phyloP scores from a whole-genome alignment of 1,140 invertebrate genomes.

The Camponotus pennsylvanicus region DNA sequence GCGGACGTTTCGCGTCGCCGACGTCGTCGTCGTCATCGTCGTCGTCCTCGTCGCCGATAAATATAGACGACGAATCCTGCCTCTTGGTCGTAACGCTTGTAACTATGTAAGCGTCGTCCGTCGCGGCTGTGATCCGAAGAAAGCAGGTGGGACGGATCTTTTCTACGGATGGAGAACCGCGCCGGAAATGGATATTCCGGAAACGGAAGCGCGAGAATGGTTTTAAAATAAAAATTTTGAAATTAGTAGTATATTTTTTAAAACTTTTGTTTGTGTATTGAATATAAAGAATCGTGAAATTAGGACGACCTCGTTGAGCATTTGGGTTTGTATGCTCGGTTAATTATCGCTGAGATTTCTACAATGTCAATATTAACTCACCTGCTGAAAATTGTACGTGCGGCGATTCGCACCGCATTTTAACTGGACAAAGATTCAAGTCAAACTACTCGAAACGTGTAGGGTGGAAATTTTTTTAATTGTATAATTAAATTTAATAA shows the following conservation, averaged over 20 bases:
- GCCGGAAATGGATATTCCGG: neutral
- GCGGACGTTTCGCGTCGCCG: slow-evolving; percentile 53
- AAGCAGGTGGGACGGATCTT: neutral
- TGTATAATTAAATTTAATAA: neutral
- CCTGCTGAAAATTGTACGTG: neutral
- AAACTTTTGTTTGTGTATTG: neutral
- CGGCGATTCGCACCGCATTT: neutral
- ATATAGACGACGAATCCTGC: slow-evolving; percentile 50
- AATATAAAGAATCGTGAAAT: slow-evolving; percentile 24
- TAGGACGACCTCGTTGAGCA: neutral
- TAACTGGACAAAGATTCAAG: neutral
- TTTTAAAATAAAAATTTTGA: slow-evolving; percentile 6
- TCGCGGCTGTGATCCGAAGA: neutral
- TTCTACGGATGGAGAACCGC: neutral
- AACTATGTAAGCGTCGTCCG: neutral
- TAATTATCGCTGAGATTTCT: slow-evolving; percentile 43
- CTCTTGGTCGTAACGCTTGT: neutral
- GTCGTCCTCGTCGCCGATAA: slow-evolving; percentile 64
- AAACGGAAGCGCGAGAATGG: neutral
- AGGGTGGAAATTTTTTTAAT: neutral
- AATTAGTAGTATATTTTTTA: neutral
- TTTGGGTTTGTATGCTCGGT: neutral
- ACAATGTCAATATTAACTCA: slow-evolving; percentile 10
- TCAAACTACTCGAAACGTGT: neutral
- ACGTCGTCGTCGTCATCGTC: slow-evolving; percentile 44